phyloP scores from a whole-genome alignment of 2,113 vertebrate species.

The Clarias magur region DNA sequence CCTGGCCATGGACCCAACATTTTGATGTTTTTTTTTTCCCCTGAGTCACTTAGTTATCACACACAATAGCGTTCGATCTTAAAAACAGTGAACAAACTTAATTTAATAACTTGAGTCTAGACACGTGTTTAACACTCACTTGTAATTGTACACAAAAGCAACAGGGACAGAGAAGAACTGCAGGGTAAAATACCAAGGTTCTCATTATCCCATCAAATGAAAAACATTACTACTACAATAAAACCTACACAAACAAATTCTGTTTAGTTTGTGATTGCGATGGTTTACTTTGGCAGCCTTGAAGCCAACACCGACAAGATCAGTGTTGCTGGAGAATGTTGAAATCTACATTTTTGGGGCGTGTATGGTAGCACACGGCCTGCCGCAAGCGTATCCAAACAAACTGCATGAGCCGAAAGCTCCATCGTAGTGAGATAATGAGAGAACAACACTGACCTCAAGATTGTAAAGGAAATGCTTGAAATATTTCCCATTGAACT shows the following conservation, averaged over 20 bases:
- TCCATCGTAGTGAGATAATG: conserved; percentile 31
- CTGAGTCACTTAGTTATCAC: too few species aligned
- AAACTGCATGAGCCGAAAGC: conserved; percentile 34
- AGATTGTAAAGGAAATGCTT: conserved; percentile 52
- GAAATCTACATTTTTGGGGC: conserved; percentile 41
- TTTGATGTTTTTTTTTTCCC: too few species aligned
- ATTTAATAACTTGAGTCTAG: neutral
- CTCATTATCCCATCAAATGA: neutral
- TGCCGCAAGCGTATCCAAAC: conserved; percentile 49
- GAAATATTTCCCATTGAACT: conserved; percentile 44
- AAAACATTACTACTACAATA: neutral
- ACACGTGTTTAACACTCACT: neutral
- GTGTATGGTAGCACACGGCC: conserved; percentile 36
- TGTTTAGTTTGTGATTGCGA: conserved; percentile 11
- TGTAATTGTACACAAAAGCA: neutral
- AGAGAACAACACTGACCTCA: conserved; percentile 44
- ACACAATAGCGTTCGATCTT: neutral
- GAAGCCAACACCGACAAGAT: neutral
- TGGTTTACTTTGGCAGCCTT: conserved; percentile 31
- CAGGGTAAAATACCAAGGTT: conserved; percentile 20
- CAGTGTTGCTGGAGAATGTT: conserved; percentile 32
- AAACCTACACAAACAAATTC: conserved; percentile 31
- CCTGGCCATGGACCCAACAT: too few species aligned
- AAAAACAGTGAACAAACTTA: neutral
- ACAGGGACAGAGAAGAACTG: neutral